Conservation (phyloP, 2,797 vertebrate species). For the Crypturellus tataupa region DNA sequence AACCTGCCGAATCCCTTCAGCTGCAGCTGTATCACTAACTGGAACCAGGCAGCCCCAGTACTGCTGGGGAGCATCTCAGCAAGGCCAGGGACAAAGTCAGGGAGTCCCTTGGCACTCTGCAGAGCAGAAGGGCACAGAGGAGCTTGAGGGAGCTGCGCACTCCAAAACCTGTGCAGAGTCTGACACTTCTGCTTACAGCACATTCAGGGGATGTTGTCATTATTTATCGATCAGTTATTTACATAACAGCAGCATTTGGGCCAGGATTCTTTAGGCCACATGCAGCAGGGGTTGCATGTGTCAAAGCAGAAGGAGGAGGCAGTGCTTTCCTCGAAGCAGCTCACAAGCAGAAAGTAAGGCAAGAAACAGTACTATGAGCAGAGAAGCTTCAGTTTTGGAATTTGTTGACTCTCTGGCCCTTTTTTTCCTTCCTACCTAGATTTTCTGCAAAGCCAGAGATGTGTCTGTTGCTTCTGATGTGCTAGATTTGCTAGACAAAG, state of each 20-base stretch:
- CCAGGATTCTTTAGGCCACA: background rate
- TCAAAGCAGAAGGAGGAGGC: background rate
- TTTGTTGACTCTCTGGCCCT: background rate
- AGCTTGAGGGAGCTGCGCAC: background rate
- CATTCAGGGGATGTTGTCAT: slow-evolving; percentile 1
- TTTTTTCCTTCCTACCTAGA: background rate
- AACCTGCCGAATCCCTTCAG: background rate
- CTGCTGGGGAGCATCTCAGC: background rate
- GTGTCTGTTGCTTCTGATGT: background rate
- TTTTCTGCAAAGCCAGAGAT: slow-evolving; percentile 1
- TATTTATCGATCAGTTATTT: slow-evolving; percentile 30
- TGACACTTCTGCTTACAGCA: slow-evolving; percentile 15
- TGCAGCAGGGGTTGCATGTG: background rate
- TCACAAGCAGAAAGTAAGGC: background rate
- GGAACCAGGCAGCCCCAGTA: background rate
- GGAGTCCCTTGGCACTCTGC: slow-evolving; percentile 44
- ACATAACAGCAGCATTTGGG: slow-evolving; percentile 1
- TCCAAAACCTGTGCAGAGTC: slow-evolving; percentile 29
- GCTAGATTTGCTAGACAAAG: slow-evolving; percentile 20
- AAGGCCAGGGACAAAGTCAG: background rate
- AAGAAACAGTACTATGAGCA: background rate
- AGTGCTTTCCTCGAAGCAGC: background rate
- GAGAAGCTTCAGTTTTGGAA: background rate
- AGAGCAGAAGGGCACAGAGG: slow-evolving; percentile 15
- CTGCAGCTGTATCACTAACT: background rate